phyloP scores from a whole-genome alignment of 2,113 vertebrate genomes.

The Nothoprocta perdicaria region DNA sequence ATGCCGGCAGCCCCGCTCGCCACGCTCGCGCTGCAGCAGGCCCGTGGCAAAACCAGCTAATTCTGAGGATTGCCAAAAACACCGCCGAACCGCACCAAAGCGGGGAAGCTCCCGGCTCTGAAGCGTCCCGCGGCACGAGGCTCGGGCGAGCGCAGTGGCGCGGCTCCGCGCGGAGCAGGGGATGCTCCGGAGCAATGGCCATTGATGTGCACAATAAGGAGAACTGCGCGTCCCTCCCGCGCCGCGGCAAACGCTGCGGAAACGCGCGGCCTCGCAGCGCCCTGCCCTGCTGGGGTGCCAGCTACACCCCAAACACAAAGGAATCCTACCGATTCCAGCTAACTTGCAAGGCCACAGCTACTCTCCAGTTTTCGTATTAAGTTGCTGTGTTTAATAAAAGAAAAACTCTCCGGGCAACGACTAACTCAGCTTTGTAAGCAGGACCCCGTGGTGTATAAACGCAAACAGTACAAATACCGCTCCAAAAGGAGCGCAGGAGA shows the following conservation, averaged over 20 bases:
- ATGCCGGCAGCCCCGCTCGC: neutral
- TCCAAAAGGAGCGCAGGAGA: neutral
- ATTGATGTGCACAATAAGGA: fast-evolving
- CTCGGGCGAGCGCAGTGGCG: fast-evolving
- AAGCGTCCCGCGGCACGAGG: neutral
- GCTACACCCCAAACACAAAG: fast-evolving
- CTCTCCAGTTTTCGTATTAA: neutral
- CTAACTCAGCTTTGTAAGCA: neutral
- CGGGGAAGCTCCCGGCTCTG: neutral
- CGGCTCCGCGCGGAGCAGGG: neutral
- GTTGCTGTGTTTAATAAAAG: neutral
- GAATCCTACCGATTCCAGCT: fast-evolving
- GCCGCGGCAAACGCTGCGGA: fast-evolving
- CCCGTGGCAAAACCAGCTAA: neutral
- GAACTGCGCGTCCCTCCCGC: fast-evolving
- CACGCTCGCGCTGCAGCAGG: neutral
- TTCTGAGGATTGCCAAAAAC: neutral
- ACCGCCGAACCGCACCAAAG: fast-evolving
- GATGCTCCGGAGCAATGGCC: neutral
- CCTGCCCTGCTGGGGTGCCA: fast-evolving
- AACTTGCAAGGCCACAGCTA: fast-evolving
- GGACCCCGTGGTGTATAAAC: fast-evolving
- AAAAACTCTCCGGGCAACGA: neutral
- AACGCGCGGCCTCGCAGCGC: fast-evolving
- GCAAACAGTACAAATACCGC: neutral